These are phyloP conservation scores for Novumbra hubbsi DNA, from an alignment of 2,797 vertebrate genomes.

Conservation along the genomic window DNA sequence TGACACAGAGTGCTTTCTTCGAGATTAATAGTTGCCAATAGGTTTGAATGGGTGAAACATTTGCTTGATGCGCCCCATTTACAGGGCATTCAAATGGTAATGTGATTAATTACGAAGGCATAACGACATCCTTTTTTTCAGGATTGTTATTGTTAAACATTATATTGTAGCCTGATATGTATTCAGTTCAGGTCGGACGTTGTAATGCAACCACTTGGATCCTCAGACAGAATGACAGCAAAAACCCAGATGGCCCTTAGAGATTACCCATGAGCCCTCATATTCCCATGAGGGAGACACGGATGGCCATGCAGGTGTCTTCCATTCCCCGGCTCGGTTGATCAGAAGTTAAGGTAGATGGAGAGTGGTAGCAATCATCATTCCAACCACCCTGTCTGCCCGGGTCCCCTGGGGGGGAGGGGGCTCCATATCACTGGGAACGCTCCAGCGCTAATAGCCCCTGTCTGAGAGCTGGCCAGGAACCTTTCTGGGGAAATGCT, in stretches of 20 bases:
- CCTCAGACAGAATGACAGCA: not conserved
- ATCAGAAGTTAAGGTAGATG: slow-evolving; percentile 38
- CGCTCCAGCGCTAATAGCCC: slow-evolving; percentile 67
- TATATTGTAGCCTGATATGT: not conserved
- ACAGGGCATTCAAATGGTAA: not conserved
- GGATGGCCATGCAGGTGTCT: slow-evolving; percentile 29
- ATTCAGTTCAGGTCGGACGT: not conserved
- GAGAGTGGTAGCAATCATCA: slow-evolving; percentile 54
- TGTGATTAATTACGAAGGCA: not conserved
- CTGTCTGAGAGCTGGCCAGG: slow-evolving; percentile 62
- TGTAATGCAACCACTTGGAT: not conserved
- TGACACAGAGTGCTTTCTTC: not conserved
- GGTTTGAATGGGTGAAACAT: not conserved
- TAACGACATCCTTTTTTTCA: not conserved
- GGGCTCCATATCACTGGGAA: slow-evolving; percentile 57
- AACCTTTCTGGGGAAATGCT: slow-evolving; percentile 65
- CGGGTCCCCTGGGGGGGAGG: slow-evolving; percentile 56
- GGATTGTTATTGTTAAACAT: not conserved
- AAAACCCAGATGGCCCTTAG: slow-evolving; percentile 4
- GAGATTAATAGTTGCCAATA: not conserved
- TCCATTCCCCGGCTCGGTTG: slow-evolving; percentile 43
- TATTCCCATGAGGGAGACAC: slow-evolving; percentile 11
- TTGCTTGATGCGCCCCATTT: not conserved
- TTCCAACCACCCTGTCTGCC: slow-evolving; percentile 46
- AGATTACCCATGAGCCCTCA: not conserved